phyloP scores from a whole-genome alignment of 2,113 vertebrate species.

The Spermophilus dauricus region DNA sequence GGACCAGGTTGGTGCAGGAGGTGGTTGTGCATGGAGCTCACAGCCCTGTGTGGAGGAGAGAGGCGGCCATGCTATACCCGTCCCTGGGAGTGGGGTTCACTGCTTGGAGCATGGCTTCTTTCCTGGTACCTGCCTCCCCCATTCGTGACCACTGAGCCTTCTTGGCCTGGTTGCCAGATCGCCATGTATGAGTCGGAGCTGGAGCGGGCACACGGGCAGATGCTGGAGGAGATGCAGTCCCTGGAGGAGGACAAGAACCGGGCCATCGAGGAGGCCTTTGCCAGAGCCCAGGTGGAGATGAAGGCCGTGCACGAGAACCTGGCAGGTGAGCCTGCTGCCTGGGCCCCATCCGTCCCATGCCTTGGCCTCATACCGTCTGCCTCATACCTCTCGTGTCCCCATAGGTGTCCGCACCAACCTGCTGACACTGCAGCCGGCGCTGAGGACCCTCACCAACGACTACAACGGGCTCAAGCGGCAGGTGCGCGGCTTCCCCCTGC shows the following conservation, averaged over 20 bases:
- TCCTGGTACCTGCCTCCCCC: accelerated
- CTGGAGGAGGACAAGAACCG: slow-evolving; percentile 98
- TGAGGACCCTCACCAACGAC: slow-evolving; percentile 95
- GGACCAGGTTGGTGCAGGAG: not conserved
- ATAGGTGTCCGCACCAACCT: slow-evolving; percentile 96
- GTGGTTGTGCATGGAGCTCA: not conserved
- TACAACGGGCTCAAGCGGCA: slow-evolving; percentile 97
- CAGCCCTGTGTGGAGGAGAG: accelerated
- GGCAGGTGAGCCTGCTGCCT: slow-evolving; percentile 89
- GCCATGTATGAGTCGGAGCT: slow-evolving; percentile 94
- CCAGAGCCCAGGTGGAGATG: slow-evolving; percentile 97
- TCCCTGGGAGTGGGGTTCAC: not conserved
- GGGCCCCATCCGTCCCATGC: accelerated
- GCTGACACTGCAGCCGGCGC: slow-evolving; percentile 95
- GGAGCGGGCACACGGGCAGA: slow-evolving; percentile 93
- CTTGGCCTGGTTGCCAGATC: slow-evolving; percentile 87
- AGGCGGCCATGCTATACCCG: accelerated
- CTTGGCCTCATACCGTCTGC: accelerated
- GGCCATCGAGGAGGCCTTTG: slow-evolving; percentile 96
- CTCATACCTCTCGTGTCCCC: not conserved
- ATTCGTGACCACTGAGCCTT: not conserved
- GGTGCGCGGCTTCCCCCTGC: slow-evolving; percentile 95
- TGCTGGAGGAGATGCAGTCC: slow-evolving; percentile 95
- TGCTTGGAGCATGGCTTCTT: not conserved
- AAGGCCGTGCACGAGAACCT: slow-evolving; percentile 97